Conservation (phyloP, 2,113 vertebrate species). For the Desmodus rotundus region DNA sequence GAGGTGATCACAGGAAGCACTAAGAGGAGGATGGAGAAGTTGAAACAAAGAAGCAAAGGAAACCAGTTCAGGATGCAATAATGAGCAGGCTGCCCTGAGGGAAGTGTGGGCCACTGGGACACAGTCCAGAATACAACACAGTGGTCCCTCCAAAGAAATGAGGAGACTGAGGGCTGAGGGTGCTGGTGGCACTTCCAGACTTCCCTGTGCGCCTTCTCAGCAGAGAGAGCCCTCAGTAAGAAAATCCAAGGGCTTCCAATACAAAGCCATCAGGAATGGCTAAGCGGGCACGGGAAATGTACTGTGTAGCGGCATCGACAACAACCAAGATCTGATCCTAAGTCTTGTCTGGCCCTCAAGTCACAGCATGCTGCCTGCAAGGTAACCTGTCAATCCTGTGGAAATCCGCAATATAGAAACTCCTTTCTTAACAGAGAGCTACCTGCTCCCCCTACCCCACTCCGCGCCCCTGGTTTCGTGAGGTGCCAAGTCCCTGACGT, state of each 20-base stretch:
- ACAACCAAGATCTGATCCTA: neutral
- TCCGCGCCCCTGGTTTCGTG: neutral
- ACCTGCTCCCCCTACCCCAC: neutral
- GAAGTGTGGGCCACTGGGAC: neutral
- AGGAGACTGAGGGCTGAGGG: neutral
- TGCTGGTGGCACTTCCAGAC: neutral
- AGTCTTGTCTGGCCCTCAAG: neutral
- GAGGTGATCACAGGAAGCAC: neutral
- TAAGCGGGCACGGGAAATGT: neutral
- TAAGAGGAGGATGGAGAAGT: neutral
- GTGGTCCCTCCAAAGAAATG: neutral
- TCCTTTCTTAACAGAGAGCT: neutral
- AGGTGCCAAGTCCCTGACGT: neutral
- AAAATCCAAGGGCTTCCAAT: neutral
- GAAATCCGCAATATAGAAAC: neutral
- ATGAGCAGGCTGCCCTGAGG: neutral
- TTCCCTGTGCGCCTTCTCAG: neutral
- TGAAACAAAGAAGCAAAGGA: neutral
- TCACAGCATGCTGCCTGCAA: neutral
- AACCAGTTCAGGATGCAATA: neutral
- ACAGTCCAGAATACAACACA: neutral
- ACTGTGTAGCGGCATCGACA: neutral
- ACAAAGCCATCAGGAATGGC: neutral
- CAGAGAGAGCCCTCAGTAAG: neutral
- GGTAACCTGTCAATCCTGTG: neutral